These are phyloP conservation scores for Chinchilla lanigera DNA, from an alignment of 2,113 vertebrate genomes.

Conservation along the genomic window DNA sequence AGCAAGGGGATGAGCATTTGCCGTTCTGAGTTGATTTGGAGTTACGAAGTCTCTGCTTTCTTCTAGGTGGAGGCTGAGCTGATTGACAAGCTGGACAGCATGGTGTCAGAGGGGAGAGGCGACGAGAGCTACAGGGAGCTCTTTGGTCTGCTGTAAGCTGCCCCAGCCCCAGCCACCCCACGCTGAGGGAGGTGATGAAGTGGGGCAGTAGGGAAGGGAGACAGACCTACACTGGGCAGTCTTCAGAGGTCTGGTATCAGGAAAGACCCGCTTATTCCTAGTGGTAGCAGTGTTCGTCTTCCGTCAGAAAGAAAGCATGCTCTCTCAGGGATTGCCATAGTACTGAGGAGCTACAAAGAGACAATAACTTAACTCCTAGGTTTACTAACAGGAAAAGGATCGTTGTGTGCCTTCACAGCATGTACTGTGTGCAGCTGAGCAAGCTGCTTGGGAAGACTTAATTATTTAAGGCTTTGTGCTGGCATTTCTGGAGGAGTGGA, in stretches of 20 bases:
- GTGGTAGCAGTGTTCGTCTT: neutral
- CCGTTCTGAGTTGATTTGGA: neutral
- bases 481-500: neutral
- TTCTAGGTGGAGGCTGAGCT: slow-evolving; percentile 96
- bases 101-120: slow-evolving; percentile 98
- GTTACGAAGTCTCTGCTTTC: slow-evolving; percentile 58
- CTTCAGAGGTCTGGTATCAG: neutral
- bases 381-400: neutral
- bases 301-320: neutral
- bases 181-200: neutral
- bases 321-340: neutral
- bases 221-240: neutral
- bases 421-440: neutral
- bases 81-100: slow-evolving; percentile 98
- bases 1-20: neutral
- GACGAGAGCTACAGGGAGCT: slow-evolving; percentile 98
- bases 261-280: neutral
- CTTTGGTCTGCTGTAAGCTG: slow-evolving; percentile 96
- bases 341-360: neutral
- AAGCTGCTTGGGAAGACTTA: neutral
- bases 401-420: neutral
- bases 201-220: neutral
- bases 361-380: neutral
- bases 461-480: neutral
- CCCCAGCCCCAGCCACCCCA: slow-evolving; percentile 21